Evolutionary conservation across 2,888 invertebrate genomes (phyloP).

Genomic region (Germaria angustata): DNA sequence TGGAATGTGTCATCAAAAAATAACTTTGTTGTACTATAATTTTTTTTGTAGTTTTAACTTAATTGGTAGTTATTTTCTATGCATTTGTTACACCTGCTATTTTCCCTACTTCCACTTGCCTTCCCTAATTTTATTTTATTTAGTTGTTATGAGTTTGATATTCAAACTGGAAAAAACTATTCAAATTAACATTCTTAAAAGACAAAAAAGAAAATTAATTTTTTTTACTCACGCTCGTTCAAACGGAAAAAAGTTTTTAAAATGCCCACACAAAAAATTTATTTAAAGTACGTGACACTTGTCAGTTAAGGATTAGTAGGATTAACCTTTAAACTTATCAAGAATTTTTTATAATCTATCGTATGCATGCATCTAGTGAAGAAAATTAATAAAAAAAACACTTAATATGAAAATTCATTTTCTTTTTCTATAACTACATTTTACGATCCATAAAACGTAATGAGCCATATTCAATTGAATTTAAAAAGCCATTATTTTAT

Average conservation of each 20-base stretch:
- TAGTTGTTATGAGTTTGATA: too few species aligned
- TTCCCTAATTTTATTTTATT: constrained; percentile 26
- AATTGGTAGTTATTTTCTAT: background rate
- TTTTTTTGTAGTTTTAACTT: background rate
- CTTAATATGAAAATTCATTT: too few species aligned
- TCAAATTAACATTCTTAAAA: background rate
- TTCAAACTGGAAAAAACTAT: background rate
- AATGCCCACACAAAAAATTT: background rate
- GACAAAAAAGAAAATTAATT: too few species aligned
- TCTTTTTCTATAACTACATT: too few species aligned
- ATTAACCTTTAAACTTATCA: too few species aligned
- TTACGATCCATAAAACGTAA: too few species aligned
- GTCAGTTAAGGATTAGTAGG: too few species aligned
- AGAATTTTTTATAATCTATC: too few species aligned
- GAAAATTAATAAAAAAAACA: too few species aligned
- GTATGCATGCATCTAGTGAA: too few species aligned
- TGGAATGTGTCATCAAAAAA: constrained; percentile 39
- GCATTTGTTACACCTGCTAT: constrained; percentile 39
- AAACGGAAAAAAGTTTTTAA: background rate
- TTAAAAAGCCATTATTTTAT: too few species aligned
- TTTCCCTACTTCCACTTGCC: constrained; percentile 25
- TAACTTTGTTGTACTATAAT: background rate
- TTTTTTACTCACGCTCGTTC: background rate
- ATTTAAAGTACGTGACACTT: background rate
- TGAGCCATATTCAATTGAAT: too few species aligned